A percentile compares a stretch with the other conserved stretches of the same genome.
These are phyloP conservation scores for Pelobates cultripes DNA, from an alignment of 2,797 vertebrate species.

Conservation along the genomic window DNA sequence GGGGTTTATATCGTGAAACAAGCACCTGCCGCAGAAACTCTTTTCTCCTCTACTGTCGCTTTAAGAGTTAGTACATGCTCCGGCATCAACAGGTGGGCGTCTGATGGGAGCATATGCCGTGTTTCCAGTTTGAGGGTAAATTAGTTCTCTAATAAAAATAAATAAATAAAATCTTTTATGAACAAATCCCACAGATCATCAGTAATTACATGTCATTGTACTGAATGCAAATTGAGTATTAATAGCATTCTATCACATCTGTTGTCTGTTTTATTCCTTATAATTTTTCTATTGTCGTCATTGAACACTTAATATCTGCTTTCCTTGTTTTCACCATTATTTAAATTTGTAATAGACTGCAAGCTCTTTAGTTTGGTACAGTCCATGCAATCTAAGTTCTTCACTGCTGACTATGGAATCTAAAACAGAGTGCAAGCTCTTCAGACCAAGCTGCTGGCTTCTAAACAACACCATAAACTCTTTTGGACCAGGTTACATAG, in stretches of 20 bases:
- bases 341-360: background rate
- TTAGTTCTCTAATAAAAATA: background rate
- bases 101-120: background rate
- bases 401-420: too few species aligned
- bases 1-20: too few species aligned
- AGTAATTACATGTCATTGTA: constrained; percentile 37
- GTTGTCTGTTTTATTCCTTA: background rate
- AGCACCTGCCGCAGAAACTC: too few species aligned
- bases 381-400: too few species aligned
- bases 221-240: constrained; percentile 13
- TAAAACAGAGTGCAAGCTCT: too few species aligned
- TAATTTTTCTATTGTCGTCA: background rate
- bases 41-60: too few species aligned
- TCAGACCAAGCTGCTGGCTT: too few species aligned
- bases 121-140: constrained; percentile 3
- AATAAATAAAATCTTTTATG: background rate
- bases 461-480: too few species aligned
- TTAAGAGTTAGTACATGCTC: background rate
- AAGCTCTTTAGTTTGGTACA: too few species aligned
- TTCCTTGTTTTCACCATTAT: background rate
- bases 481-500: too few species aligned
- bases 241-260: background rate
- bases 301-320: background rate
- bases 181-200: constrained; percentile 38
- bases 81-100: background rate